Conservation (phyloP, 2,888 invertebrate species). For the Lepidochitona cinerea region DNA sequence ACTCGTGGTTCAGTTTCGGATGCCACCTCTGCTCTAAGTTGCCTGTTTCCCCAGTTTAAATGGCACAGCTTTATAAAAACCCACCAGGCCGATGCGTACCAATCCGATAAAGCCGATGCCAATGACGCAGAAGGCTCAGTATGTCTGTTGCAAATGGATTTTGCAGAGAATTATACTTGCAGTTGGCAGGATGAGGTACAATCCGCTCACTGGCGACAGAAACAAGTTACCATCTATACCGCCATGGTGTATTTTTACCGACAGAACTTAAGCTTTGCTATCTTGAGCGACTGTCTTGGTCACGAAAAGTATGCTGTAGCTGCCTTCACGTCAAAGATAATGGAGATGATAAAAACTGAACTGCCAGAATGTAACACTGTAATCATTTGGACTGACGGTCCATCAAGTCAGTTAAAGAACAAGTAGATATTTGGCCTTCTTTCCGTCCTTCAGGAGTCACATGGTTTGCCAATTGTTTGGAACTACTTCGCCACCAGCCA, state of each 20-base stretch:
- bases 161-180: slow-evolving; percentile 15
- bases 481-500: too few relatives aligned
- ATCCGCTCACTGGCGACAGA: slow-evolving; percentile 18
- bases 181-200: slow-evolving; percentile 21
- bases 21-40: not conserved
- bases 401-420: too few relatives aligned
- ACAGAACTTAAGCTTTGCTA: slow-evolving; percentile 1
- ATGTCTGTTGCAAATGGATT: slow-evolving; percentile 21
- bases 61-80: slow-evolving; percentile 17
- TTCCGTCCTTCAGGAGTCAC: too few relatives aligned
- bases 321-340: slow-evolving; percentile 7
- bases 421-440: too few relatives aligned
- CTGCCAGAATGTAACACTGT: too few relatives aligned
- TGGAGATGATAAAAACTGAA: too few relatives aligned
- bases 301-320: slow-evolving; percentile 16
- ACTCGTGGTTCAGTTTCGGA: not conserved
- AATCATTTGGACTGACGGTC: too few relatives aligned
- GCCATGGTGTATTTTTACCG: slow-evolving; percentile 12
- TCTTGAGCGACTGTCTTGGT: slow-evolving; percentile 5
- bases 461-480: too few relatives aligned
- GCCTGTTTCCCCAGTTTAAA: not conserved
- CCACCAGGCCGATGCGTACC: slow-evolving; percentile 9
- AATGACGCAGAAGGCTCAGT: not conserved
- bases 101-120: not conserved
- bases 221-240: slow-evolving; percentile 12